Base-by-base conservation (phyloP, 2,113 vertebrate genomes). In the Rhinolophus ferrumequinum region DNA sequence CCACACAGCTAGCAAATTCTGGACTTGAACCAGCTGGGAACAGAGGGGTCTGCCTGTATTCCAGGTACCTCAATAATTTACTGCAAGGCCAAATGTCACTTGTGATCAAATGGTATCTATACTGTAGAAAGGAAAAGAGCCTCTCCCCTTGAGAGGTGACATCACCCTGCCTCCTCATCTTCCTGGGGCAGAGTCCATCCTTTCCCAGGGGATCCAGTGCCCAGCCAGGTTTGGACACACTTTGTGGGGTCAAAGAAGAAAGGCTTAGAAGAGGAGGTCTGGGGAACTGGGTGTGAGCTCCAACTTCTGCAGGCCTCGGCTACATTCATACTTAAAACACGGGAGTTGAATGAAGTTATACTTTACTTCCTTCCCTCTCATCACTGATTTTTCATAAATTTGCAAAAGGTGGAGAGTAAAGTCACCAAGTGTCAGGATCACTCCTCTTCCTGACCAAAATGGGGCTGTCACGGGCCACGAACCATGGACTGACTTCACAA, bases 391-490 rank as follows among this genome's bases (percentile, higher is more conserved):
- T 26, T 11, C 3, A 0, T 56, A 26, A 70, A n/a, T n/a, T 41
- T 33, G 41, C 5, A 47, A 24, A 54, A 35, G 6, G 41, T 2
- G 16, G 56, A 75, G 30, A 33, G 7, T 1, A 15, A 30, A 50
- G 44, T 47, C 52, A 4, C n/a, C 3, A 0, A 13, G 35, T 0
- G 35, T 6, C 24, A 41, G 73, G 64, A 38, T 22, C 9, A 4
- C 10, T 8, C 30, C 50, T 35, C 35, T 18, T 38, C 35, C 35
- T 18, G 38, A 11, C 60, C 7, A 2, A 58, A 22, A 22, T 0
- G 7, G 58, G 56, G 44, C 30, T 14, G 22, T 38, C 7, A 0
- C 1, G 8, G 35, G 26, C 6, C 35, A 6, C 0, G 6, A 33
- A 1, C 7, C 7, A 14, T 5, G 5, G 30, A 14, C 33, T 18